These are phyloP conservation scores for Neoascia interrupta DNA, from an alignment of 2,888 invertebrate species.

Conservation along the genomic window DNA sequence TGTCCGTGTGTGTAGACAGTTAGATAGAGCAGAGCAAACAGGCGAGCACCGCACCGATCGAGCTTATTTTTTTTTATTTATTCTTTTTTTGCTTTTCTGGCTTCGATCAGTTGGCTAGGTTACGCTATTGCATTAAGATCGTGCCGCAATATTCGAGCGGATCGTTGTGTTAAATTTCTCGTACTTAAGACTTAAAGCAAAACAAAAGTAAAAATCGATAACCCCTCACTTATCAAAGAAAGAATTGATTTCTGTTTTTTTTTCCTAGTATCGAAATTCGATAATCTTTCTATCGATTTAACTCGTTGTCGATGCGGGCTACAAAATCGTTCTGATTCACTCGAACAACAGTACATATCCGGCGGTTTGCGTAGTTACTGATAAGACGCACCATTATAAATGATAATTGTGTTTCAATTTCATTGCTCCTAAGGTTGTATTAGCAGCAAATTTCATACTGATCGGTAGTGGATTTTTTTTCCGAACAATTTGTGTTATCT, in stretches of 20 bases:
- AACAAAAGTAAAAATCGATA: conserved; percentile 6
- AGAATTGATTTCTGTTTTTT: conserved; percentile 43
- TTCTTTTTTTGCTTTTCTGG: too few relatives aligned
- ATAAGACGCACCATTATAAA: conserved; percentile 21
- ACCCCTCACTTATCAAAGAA: conserved; percentile 59
- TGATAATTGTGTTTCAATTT: background rate
- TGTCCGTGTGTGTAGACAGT: too few relatives aligned
- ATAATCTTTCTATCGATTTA: conserved; percentile 25
- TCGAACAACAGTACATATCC: conserved; percentile 44
- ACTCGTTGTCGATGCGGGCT: conserved; percentile 27
- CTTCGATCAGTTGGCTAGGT: conserved; percentile 71
- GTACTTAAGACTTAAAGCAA: conserved; percentile 58
- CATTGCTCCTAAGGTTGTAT: too few relatives aligned
- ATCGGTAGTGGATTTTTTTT: conserved; percentile 11
- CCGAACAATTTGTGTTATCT: background rate
- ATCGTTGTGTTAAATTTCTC: conserved; percentile 47
- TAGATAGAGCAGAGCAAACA: too few relatives aligned
- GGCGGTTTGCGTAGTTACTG: conserved; percentile 46
- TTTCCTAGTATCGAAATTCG: conserved; percentile 11
- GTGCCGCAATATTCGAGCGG: conserved; percentile 43
- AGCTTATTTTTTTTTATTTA: conserved; percentile 57
- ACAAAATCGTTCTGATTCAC: conserved; percentile 29
- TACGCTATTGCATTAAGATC: conserved; percentile 72
- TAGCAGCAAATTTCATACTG: background rate
- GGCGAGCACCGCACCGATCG: too few relatives aligned